Evolutionary conservation across 2,797 vertebrate species (phyloP).

Genomic region (Syngnathus rostellatus): DNA sequence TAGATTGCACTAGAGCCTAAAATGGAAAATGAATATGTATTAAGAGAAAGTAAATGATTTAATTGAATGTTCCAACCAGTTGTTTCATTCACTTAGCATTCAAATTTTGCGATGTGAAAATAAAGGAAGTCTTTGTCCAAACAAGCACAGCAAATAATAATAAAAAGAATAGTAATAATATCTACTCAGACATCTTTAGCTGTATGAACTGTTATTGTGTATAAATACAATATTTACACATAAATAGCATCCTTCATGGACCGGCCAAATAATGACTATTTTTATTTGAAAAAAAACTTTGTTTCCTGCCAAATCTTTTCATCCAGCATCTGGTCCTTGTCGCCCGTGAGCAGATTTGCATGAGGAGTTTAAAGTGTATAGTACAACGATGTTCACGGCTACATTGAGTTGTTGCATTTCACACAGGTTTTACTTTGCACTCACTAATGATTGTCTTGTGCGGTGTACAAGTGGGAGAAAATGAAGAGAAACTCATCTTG

Average conservation of each 20-base stretch:
- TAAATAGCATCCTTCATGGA: neutral
- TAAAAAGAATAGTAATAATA: neutral
- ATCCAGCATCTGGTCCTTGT: conserved; percentile 3
- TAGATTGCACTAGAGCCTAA: conserved; percentile 11
- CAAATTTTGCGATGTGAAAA: conserved; percentile 13
- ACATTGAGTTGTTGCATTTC: conserved; percentile 53
- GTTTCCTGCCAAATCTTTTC: conserved; percentile 31
- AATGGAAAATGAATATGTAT: conserved; percentile 4
- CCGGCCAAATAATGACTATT: no score
- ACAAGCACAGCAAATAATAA: neutral
- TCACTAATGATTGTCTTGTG: conserved; percentile 52
- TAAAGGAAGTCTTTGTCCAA: neutral
- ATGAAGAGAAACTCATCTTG: conserved; percentile 34
- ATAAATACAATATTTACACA: no score
- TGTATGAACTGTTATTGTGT: neutral
- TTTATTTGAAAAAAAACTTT: neutral
- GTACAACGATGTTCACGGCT: conserved; percentile 51
- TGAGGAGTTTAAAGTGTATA: conserved; percentile 44
- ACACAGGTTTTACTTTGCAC: conserved; percentile 47
- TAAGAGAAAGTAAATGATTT: conserved; percentile 6
- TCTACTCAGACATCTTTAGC: neutral
- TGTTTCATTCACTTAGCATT: conserved; percentile 11
- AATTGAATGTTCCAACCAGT: conserved; percentile 17
- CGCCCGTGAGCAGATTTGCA: conserved; percentile 37
- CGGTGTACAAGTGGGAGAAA: conserved; percentile 43